Base-by-base conservation (phyloP, 2,888 invertebrate genomes). In the Patella caerulea region DNA sequence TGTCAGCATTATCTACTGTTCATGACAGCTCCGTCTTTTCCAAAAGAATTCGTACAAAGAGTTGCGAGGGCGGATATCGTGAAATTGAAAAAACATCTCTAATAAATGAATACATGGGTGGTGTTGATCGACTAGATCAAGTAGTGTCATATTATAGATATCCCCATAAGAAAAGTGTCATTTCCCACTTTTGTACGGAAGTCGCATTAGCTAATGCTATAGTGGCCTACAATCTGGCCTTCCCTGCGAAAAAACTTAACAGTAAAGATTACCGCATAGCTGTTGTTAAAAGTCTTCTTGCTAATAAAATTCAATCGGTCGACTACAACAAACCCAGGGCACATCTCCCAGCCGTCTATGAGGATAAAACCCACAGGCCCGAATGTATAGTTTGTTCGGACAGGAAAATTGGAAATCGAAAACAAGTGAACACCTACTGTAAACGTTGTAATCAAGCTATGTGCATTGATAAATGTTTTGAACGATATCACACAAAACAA, bases 341-440 rank as follows among this genome's bases (percentile, higher is more conserved):
- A 65, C 65, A 65, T 65, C 24, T n/a, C 24, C n/a, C 65, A 12
- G n/a, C 65, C 7, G 14, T 12, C n/a, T 65, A 65, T 65, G 65
- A 19, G n/a, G 24, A 65, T 14, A 65, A 65, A 14, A 65, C n/a
- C 7, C 24, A 65, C n/a, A 7, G 24, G 7, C 65, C 65, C 7
- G 65, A 65, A 19, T 65, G 65, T 65, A 19, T 65, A 65, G 65
- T 65, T 65, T 65, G 65, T 65, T 12, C 11, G n/a, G 65, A 65
- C 14, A 65, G 65, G 24, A 55, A 55, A 55, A 15, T 3, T 15
- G 55, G 55, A 15, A 12, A 55, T 55, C 55, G 55, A 17, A 55
- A 55, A 55, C 55, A 55, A 55, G 55, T 55, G 17, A 55, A 17
- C 55, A 55, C 55, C 12, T 55, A 55, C 55, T 55, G 55, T 17